phyloP scores from a whole-genome alignment of 35 echinoderm and acorn worm genomes.

The Lytechinus variegatus region DNA sequence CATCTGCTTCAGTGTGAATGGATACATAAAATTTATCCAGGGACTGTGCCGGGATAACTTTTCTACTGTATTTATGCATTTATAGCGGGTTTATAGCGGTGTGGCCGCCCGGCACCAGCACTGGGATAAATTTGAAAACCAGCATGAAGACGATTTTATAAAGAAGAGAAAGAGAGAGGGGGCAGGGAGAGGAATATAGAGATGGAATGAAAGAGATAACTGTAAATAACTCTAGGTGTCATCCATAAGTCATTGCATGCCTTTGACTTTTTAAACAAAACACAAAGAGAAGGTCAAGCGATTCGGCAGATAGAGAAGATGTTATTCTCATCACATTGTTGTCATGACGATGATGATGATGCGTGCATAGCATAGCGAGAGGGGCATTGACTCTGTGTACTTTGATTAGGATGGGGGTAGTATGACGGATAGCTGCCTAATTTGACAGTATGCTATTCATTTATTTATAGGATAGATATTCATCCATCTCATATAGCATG shows the following conservation, averaged over 20 bases:
- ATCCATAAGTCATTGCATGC: background rate
- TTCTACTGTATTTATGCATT: too few relatives aligned
- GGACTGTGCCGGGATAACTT: too few relatives aligned
- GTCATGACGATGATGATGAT: background rate
- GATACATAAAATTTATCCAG: too few relatives aligned
- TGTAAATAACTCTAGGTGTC: background rate
- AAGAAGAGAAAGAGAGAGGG: background rate
- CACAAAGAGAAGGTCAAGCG: conserved; percentile 9
- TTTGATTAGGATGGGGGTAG: background rate
- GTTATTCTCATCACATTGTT: conserved; percentile 19
- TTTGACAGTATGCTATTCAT: conserved; percentile 3
- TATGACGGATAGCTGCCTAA: background rate
- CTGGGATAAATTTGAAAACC: too few relatives aligned
- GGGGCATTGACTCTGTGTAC: background rate
- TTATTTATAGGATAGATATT: background rate
- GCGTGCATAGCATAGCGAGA: background rate
- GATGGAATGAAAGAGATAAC: conserved; percentile 1
- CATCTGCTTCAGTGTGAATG: too few relatives aligned
- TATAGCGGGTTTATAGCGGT: too few relatives aligned
- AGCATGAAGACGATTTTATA: too few relatives aligned
- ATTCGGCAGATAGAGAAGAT: background rate
- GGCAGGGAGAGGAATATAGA: background rate
- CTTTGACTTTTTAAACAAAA: background rate
- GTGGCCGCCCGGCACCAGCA: too few relatives aligned
- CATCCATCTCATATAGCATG: background rate